Conservation (phyloP, 2,888 invertebrate species). For the Pseudolycoriella hygida region DNA sequence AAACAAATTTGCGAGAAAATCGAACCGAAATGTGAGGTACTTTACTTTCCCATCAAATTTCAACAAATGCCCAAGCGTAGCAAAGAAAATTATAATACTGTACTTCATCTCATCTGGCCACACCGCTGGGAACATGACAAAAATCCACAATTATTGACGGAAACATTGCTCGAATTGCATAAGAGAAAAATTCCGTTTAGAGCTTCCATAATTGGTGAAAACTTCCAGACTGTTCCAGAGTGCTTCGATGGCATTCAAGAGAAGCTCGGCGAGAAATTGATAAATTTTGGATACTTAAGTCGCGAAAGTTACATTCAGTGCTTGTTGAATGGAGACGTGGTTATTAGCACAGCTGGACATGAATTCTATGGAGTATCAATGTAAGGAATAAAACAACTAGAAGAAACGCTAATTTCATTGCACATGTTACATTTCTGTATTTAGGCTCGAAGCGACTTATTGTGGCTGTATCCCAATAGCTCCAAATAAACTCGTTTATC, state of each 20-base stretch:
- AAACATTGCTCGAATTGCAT: slow-evolving; percentile 32
- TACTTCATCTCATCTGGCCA: slow-evolving; percentile 49
- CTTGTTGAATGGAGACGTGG: slow-evolving; percentile 39
- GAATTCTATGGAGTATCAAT: slow-evolving; percentile 64
- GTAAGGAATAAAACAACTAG: slow-evolving; percentile 27
- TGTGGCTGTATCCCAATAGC: slow-evolving; percentile 52
- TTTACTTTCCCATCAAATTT: slow-evolving; percentile 42
- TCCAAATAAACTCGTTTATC: slow-evolving; percentile 50
- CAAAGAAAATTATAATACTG: slow-evolving; percentile 9
- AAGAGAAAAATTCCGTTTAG: slow-evolving; percentile 35
- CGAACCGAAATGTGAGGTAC: slow-evolving; percentile 38
- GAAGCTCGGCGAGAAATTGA: slow-evolving; percentile 30
- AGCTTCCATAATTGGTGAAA: slow-evolving; percentile 42
- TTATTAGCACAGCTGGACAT: slow-evolving; percentile 53
- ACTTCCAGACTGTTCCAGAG: slow-evolving; percentile 38
- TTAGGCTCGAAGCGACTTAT: slow-evolving; percentile 47
- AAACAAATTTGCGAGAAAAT: slow-evolving; percentile 36
- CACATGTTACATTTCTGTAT: background rate
- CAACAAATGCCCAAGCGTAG: slow-evolving; percentile 24
- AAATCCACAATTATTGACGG: slow-evolving; percentile 45
- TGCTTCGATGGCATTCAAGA: slow-evolving; percentile 37
- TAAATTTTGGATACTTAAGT: slow-evolving; percentile 40
- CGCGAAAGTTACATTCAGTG: slow-evolving; percentile 39
- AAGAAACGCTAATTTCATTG: slow-evolving; percentile 5
- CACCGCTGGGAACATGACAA: slow-evolving; percentile 69